These are phyloP conservation scores for Argynnis bischoffii DNA, from an alignment of 2,888 invertebrate species.

Conservation along the genomic window DNA sequence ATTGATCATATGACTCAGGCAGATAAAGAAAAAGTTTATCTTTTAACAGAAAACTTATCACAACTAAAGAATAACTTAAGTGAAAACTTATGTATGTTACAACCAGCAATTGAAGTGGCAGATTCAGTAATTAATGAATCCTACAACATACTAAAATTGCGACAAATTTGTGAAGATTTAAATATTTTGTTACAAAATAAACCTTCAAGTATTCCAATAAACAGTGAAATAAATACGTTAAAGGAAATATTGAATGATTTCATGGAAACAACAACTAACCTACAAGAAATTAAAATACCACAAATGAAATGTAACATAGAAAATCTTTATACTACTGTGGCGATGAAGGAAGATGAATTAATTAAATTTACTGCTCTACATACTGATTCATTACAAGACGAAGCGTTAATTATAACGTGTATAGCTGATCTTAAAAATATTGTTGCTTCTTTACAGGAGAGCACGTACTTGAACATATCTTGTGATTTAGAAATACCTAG, in stretches of 20 bases:
- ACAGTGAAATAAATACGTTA: constrained; percentile 41
- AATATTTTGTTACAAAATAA: constrained; percentile 49
- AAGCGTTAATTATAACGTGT: constrained; percentile 62
- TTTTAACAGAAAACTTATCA: constrained; percentile 57
- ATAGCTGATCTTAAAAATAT: constrained; percentile 61
- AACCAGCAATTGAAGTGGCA: constrained; percentile 59
- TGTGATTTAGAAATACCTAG: constrained; percentile 47
- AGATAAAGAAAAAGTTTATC: constrained; percentile 61
- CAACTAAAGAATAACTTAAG: constrained; percentile 63
- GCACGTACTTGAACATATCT: constrained; percentile 64
- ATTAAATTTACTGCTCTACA: constrained; percentile 56
- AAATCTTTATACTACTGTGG: constrained; percentile 59
- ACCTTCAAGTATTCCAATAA: constrained; percentile 44
- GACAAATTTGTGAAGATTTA: constrained; percentile 58
- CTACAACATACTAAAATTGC: constrained; percentile 57
- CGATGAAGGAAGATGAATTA: constrained; percentile 62
- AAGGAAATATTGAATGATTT: constrained; percentile 53
- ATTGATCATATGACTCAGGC: constrained; percentile 67
- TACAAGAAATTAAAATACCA: constrained; percentile 56
- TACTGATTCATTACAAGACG: constrained; percentile 51
- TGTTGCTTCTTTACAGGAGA: constrained; percentile 50
- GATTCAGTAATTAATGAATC: constrained; percentile 64
- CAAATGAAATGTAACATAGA: constrained; percentile 60
- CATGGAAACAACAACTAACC: constrained; percentile 56
- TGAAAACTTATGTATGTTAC: constrained; percentile 57